These are phyloP conservation scores for Scelioninae gen. 1 DNA, from an alignment of 2,888 invertebrate species.

Conservation along the genomic window DNA sequence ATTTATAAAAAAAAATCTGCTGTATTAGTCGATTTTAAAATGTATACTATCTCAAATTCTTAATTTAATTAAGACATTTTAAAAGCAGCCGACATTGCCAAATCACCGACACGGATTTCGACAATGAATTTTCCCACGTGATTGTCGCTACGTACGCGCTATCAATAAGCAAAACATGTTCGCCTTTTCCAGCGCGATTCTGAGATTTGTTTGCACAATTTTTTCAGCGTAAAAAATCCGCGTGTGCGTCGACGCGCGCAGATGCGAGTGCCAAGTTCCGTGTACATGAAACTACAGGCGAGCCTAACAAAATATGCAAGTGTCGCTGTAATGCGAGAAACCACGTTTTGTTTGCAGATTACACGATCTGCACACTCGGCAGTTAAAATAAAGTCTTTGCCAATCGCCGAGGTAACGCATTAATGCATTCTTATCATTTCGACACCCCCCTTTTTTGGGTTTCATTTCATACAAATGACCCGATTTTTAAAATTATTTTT, in stretches of 20 bases:
- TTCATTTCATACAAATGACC: no score
- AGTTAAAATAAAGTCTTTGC: conserved; percentile 59
- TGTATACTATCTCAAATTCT: neutral
- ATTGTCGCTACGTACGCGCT: conserved; percentile 31
- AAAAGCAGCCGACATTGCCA: conserved; percentile 18
- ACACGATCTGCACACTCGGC: conserved; percentile 55
- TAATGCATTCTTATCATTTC: conserved; percentile 59
- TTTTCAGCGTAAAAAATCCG: conserved; percentile 55
- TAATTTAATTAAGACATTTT: conserved; percentile 26
- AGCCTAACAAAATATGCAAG: conserved; percentile 62
- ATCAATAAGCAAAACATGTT: conserved; percentile 63
- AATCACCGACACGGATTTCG: conserved; percentile 22
- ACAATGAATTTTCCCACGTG: conserved; percentile 50
- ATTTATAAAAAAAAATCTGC: no score
- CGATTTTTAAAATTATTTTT: no score
- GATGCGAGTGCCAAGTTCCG: conserved; percentile 64
- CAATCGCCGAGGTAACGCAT: conserved; percentile 43
- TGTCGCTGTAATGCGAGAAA: conserved; percentile 66
- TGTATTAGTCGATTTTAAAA: no score
- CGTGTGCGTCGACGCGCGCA: conserved; percentile 54
- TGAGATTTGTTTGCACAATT: conserved; percentile 65
- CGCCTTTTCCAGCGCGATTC: conserved; percentile 56
- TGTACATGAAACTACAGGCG: conserved; percentile 62
- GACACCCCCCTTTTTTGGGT: no score
- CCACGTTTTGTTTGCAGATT: conserved; percentile 63